These are phyloP conservation scores for Vidua chalybeata DNA, from an alignment of 2,113 vertebrate species.

Conservation along the genomic window DNA sequence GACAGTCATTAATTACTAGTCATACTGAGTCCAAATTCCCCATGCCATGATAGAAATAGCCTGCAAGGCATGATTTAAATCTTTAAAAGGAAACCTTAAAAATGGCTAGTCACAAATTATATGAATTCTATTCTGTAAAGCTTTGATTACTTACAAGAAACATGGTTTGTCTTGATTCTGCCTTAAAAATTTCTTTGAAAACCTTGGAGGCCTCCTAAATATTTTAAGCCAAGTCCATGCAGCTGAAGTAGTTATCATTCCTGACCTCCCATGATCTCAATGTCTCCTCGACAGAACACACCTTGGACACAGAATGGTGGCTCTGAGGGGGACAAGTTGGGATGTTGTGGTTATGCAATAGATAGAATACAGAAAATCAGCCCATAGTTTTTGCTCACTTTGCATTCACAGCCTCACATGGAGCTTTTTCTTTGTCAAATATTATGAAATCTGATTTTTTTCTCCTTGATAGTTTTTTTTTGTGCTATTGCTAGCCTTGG, in stretches of 20 bases:
- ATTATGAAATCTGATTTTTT: not conserved
- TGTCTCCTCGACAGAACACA: not conserved
- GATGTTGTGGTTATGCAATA: not conserved
- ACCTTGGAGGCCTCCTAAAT: not conserved
- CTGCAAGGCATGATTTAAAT: not conserved
- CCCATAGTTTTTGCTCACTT: not conserved
- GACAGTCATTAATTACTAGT: not conserved
- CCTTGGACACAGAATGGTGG: not conserved
- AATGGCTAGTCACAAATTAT: not conserved
- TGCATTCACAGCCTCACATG: not conserved
- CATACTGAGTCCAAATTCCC: not conserved
- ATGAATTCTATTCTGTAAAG: not conserved
- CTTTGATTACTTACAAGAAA: conserved; percentile 32
- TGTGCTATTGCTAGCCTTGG: not conserved
- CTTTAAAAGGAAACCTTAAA: conserved; percentile 1
- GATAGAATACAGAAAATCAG: not conserved
- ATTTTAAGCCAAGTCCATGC: not conserved
- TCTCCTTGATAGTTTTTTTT: not conserved
- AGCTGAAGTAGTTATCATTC: not conserved
- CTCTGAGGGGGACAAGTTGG: not conserved
- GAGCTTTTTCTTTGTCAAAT: not conserved
- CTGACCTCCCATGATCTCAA: not conserved
- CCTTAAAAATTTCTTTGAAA: conserved; percentile 1
- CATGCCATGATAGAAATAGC: not conserved
- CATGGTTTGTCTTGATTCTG: conserved; percentile 12